These are phyloP conservation scores for Diplosoma virens DNA, from an alignment of 23 tunicate species.

Conservation along the genomic window DNA sequence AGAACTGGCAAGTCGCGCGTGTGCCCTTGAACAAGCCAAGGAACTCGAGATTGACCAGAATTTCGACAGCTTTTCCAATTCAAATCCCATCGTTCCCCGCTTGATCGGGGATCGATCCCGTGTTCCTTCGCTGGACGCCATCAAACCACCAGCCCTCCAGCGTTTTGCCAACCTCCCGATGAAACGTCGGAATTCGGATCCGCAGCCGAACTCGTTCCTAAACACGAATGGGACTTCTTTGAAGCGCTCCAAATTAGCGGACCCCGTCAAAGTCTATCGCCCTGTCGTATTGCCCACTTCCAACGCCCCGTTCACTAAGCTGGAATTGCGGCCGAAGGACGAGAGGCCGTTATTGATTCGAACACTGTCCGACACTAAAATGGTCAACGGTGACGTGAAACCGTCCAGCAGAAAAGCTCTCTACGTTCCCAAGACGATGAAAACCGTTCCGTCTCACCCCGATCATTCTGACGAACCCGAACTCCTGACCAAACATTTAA, in stretches of 20 bases:
- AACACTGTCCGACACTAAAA: too few species aligned
- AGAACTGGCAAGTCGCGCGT: slow-evolving; percentile 8
- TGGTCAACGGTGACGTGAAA: too few species aligned
- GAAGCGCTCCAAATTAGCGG: slow-evolving; percentile 18
- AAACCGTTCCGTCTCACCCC: too few species aligned
- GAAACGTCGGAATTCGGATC: slow-evolving; percentile 64
- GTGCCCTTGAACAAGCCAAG: not conserved
- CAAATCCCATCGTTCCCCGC: not conserved
- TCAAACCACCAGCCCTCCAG: not conserved
- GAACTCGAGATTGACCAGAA: not conserved
- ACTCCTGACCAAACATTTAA: too few species aligned
- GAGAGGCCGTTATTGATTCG: too few species aligned
- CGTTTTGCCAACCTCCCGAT: not conserved
- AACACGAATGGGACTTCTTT: not conserved
- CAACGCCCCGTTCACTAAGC: slow-evolving; percentile 19
- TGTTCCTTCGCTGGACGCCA: not conserved
- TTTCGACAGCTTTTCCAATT: not conserved
- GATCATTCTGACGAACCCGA: too few species aligned
- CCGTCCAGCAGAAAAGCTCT: too few species aligned
- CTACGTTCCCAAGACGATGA: too few species aligned
- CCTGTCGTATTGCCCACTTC: slow-evolving; percentile 27
- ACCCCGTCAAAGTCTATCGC: slow-evolving; percentile 22
- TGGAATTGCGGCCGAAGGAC: slow-evolving; percentile 20
- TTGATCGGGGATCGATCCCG: not conserved
- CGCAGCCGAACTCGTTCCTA: slow-evolving; percentile 8